These are phyloP conservation scores for Callinectes sapidus DNA, from an alignment of 2,888 invertebrate species.

Conservation along the genomic window DNA sequence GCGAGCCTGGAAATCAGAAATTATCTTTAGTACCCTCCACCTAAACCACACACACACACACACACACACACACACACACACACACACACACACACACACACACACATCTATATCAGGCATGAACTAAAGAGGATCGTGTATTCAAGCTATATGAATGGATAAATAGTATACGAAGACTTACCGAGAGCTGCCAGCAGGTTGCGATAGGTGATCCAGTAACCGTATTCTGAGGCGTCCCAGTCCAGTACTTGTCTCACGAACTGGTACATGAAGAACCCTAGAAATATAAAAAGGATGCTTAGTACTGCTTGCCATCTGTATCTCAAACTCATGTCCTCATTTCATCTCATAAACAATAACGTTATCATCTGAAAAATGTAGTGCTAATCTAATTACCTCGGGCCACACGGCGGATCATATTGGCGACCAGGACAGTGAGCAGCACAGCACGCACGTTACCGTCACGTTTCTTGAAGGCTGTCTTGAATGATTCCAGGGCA, in stretches of 20 bases:
- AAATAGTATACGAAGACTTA: not conserved
- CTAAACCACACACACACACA: not conserved
- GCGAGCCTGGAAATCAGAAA: constrained; percentile 47
- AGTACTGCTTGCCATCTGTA: not conserved
- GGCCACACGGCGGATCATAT: constrained; percentile 53
- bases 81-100: too few relatives aligned
- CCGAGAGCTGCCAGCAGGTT: constrained; percentile 61
- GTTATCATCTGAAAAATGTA: not conserved
- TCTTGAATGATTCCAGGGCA: constrained; percentile 79
- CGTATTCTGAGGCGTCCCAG: constrained; percentile 63
- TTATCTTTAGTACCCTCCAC: not conserved
- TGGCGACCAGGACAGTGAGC: constrained; percentile 53
- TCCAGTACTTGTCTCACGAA: constrained; percentile 54
- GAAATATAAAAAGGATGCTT: not conserved
- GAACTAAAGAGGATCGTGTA: not conserved
- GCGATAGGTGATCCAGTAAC: constrained; percentile 62
- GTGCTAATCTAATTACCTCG: constrained; percentile 34
- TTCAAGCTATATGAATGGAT: not conserved
- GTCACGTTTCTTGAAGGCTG: constrained; percentile 82
- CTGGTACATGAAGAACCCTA: constrained; percentile 69
- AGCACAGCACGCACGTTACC: constrained; percentile 74
- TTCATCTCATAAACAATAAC: too few relatives aligned
- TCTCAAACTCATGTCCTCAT: not conserved
- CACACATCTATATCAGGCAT: not conserved
- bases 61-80: too few relatives aligned